Evolutionary conservation across 2,797 vertebrate genomes (phyloP), one percentile per base, ranked within the genome.

Genomic region (Halcyon badia): DNA sequence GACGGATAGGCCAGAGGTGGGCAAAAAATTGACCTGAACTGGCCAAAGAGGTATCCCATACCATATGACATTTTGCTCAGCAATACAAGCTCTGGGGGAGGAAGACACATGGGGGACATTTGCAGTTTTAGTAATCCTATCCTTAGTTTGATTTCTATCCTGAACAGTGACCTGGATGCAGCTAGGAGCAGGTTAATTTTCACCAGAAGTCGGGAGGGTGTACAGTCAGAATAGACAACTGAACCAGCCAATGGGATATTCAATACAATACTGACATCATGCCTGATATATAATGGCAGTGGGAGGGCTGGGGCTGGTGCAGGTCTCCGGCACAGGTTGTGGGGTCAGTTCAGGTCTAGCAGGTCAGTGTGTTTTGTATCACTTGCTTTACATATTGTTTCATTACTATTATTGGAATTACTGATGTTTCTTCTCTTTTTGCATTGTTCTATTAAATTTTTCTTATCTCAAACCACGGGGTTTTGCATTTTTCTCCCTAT

Each of bases 1-100:
- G 2, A 11, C 9, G 14, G 2, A 2, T 39, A 41, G 9, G 9
- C 8, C 66, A 13, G 3, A 15, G 10, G 1, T 30, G 21, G 20
- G 9, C 4, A 72, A 82, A 94, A 72, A 11, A 14, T 31, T 83
- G 44, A 64, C 15, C 24, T 44, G 33, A 83, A 31, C 5, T 61
- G 20, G 54, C 18, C 46, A 66, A 46, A 77, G 20, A 4, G 25
- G 61, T 80, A 65, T 61, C 6, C 17, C 11, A 21, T 37, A 8
- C 2, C 3, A 25, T n/a, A 11, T 37, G 61, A 72, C 21, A 41
- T 0, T 12, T 31, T 72, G 9, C 8, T 85, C 49, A 90, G 25
- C 28, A 57, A 41, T 22, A 83, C 65, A 22, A 83, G 7, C 31
- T 72, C 49, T 2, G 1, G 31, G 37, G 69, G 48, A 90, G 17